phyloP scores from a whole-genome alignment of 2,797 vertebrate species.

The Loriculus beryllinus region DNA sequence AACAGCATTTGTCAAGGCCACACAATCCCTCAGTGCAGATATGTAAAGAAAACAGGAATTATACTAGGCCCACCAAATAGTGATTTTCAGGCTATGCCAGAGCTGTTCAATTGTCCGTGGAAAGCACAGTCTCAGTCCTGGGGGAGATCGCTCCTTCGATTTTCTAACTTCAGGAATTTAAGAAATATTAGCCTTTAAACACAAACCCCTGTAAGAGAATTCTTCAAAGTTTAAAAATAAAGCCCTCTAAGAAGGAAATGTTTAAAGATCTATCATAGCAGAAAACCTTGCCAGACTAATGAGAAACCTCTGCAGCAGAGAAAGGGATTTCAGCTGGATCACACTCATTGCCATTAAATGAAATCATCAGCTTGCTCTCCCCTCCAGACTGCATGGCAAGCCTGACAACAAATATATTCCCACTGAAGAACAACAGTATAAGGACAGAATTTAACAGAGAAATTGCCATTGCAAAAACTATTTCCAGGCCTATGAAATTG shows the following conservation, averaged over 20 bases:
- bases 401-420: neutral
- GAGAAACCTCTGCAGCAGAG: neutral
- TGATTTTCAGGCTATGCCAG: neutral
- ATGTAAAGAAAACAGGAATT: neutral
- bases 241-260: neutral
- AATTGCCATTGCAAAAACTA: neutral
- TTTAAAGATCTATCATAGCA: neutral
- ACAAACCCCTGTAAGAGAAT: neutral
- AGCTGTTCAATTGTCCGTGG: neutral
- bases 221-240: neutral
- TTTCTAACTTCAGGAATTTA: neutral
- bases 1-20: neutral
- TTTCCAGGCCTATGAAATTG: neutral
- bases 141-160: neutral
- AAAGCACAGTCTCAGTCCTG: neutral
- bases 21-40: neutral
- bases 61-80: neutral
- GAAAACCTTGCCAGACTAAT: constrained; percentile 17
- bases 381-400: neutral
- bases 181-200: neutral
- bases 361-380: constrained; percentile 7
- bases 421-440: neutral
- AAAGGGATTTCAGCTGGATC: constrained; percentile 15
- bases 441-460: neutral
- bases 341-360: neutral